Conservation (phyloP, 2,888 invertebrate genomes). For the Troilus luridus region DNA sequence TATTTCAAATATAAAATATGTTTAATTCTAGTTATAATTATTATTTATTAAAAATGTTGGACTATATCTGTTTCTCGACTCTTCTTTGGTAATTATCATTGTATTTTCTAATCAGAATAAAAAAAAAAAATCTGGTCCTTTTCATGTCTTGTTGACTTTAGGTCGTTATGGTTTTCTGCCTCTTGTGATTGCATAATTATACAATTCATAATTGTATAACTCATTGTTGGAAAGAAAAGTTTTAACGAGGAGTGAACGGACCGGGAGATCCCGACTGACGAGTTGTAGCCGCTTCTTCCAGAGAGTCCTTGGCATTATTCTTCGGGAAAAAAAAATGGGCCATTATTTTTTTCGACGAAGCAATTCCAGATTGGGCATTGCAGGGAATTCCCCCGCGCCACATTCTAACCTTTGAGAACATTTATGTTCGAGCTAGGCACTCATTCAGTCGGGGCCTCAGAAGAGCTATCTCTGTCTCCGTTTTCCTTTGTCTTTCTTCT, state of each 20-base stretch:
- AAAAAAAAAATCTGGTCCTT: background rate
- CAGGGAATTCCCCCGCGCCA: background rate
- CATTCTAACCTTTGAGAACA: constrained; percentile 21
- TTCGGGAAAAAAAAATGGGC: constrained; percentile 22
- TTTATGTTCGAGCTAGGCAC: background rate
- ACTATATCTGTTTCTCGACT: too few species aligned
- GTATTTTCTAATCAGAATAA: background rate
- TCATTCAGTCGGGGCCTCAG: background rate
- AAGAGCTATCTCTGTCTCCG: too few species aligned
- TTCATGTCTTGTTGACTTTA: background rate
- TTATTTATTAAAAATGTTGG: too few species aligned
- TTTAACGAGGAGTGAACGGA: background rate
- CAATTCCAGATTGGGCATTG: background rate
- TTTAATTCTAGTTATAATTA: too few species aligned
- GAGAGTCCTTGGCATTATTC: constrained; percentile 28
- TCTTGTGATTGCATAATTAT: background rate
- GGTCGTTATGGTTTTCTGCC: background rate
- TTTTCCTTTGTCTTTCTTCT: background rate
- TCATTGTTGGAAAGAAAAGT: background rate
- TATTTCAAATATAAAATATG: too few species aligned
- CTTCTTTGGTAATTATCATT: too few species aligned
- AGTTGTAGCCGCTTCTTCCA: background rate
- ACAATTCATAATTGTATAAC: background rate
- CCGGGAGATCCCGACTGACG: background rate
- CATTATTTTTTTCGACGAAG: constrained; percentile 13